phyloP scores from a whole-genome alignment of 2,113 vertebrate genomes.

The Bambusicola thoracicus region DNA sequence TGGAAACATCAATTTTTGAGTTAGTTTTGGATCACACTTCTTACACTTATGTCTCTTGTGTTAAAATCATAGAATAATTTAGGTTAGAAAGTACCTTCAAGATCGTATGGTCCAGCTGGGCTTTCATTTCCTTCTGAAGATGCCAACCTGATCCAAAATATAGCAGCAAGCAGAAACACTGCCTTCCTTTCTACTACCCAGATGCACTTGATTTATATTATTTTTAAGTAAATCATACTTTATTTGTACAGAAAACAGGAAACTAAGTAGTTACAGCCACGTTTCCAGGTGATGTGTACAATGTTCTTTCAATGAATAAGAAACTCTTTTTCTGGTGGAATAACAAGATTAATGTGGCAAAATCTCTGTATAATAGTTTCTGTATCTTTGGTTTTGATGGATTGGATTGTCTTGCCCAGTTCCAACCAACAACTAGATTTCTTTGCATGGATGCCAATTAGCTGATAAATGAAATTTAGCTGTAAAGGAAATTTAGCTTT shows the following conservation, averaged over 20 bases:
- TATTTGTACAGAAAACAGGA: background rate
- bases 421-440: constrained; percentile 3
- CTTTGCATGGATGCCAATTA: constrained; percentile 40
- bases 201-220: background rate
- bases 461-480: constrained; percentile 9
- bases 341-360: constrained; percentile 26
- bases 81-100: background rate
- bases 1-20: background rate
- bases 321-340: background rate
- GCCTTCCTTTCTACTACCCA: background rate
- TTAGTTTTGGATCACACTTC: background rate
- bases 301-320: constrained; percentile 18
- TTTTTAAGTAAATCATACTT: background rate
- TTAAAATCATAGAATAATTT: background rate
- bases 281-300: constrained; percentile 13
- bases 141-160: background rate
- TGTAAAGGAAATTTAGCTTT: background rate
- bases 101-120: background rate
- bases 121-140: background rate
- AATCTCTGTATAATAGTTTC: background rate
- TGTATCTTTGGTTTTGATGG: background rate
- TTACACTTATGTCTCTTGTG: background rate
- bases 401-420: constrained; percentile 29
- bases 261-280: background rate
- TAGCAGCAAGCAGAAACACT: background rate